phyloP scores from a whole-genome alignment of 2,113 vertebrate species.

The Pleuronectes platessa region DNA sequence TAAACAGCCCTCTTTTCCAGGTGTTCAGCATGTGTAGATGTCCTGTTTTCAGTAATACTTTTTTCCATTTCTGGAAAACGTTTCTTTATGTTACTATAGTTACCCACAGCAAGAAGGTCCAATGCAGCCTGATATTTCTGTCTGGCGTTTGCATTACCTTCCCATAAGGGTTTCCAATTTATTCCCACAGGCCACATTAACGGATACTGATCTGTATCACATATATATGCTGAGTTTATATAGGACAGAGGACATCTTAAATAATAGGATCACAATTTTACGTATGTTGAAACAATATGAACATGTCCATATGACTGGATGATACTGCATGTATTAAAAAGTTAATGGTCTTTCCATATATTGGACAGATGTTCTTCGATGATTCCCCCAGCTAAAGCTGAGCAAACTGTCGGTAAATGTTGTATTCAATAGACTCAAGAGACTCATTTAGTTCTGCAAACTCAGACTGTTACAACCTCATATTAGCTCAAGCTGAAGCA shows the following conservation, averaged over 20 bases:
- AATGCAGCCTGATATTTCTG: neutral
- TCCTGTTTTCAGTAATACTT: neutral
- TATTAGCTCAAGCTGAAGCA: neutral
- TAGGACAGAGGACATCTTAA: neutral
- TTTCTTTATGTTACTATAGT: neutral
- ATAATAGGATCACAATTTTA: neutral
- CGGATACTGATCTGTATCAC: constrained; percentile 8
- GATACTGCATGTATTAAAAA: neutral
- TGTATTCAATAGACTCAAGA: neutral
- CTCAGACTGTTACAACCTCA: neutral
- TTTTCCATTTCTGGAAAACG: neutral
- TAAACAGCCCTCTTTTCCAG: neutral
- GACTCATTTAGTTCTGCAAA: neutral
- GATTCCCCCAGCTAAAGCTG: neutral
- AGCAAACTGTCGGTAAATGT: neutral
- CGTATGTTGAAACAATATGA: neutral
- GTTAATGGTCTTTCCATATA: neutral
- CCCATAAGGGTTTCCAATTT: constrained; percentile 21
- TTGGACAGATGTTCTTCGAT: neutral
- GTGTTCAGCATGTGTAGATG: neutral
- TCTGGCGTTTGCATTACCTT: neutral
- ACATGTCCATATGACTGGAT: neutral
- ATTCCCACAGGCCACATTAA: constrained; percentile 16
- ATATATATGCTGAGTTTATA: neutral
- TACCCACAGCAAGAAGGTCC: neutral